Base-by-base conservation (phyloP, 1,140 invertebrate genomes). In the Odontomachus brunneus region DNA sequence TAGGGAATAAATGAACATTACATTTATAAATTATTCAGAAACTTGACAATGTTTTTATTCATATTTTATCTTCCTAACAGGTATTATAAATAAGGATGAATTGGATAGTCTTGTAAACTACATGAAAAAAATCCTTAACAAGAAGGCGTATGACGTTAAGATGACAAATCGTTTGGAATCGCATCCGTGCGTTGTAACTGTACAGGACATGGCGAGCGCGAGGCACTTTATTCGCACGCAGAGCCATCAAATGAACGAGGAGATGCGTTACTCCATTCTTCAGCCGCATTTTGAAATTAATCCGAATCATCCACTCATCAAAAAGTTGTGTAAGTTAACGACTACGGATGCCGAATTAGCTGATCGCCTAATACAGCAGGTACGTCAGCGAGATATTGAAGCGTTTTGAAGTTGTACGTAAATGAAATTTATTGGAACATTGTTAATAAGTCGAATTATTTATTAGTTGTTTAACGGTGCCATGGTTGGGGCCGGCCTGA, bases 281-380 rank as follows among this genome's bases (percentile, higher is more conserved):
- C 97, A 99, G 91, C 98, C 98, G 0, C 97, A 97, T 84, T 95
- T 99, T 44, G 98, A 99, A 94, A 97, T 99, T 63, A 99, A 99
- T 94, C 97, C 98, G 11, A 97, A 96, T 91, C 98, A 99, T 95
- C 96, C 97, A 4, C 96, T 99, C 24, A 98, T 99, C 71, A 98
- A 98, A 91, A 99, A 99, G 93, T 93, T 99, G 17, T 95, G 96
- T 88, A 96, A 96, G 82, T 91, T 99, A 59, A 96, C 96, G 65
- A 95, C 95, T 3, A 95, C 93, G 15, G 96, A 99, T 94, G 95
- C 96, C 26, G 96, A 97, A 87, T 94, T 99, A 74, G 98, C 98
- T 0, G 96, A 97, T 89, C 95, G 99, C 84, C 93, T 99, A 4
- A 96, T 97, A 0, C 96, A 99, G 93, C 99, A 99, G 95, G 96